Percentiles rank a stretch among this genome's conserved stretches.
Evolutionary conservation across 2,888 invertebrate species (phyloP).

Genomic region (Desoria tigrina): DNA sequence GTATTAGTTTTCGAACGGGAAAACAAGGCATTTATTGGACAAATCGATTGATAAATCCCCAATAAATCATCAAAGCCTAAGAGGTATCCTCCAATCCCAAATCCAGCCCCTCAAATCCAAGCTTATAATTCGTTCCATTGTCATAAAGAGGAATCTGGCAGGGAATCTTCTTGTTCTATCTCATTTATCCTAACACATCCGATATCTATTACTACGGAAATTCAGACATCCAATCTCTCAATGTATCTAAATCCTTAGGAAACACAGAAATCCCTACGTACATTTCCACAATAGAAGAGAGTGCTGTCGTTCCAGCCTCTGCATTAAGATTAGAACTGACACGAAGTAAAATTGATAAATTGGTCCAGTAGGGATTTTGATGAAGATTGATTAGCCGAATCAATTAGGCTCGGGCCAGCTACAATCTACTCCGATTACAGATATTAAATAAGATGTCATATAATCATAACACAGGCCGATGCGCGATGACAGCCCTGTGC

Average conservation of each 20-base stretch:
- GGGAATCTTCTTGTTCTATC: too few species aligned
- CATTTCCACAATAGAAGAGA: too few species aligned
- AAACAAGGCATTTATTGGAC: constrained; percentile 3
- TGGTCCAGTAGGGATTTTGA: not conserved
- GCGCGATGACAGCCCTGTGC: too few species aligned
- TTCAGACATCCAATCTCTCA: too few species aligned
- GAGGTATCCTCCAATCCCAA: not conserved
- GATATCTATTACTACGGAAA: too few species aligned
- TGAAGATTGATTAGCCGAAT: constrained; percentile 5
- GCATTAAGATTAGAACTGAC: not conserved
- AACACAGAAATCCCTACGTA: too few species aligned
- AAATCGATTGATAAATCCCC: constrained; percentile 2
- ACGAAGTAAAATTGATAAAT: constrained; percentile 10
- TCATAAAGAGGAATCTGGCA: not conserved
- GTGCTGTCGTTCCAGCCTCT: too few species aligned
- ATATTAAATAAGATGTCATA: too few species aligned
- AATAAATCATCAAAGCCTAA: constrained; percentile 3
- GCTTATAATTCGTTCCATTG: not conserved
- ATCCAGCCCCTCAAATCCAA: not conserved
- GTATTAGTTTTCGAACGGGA: not conserved
- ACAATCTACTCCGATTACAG: too few species aligned
- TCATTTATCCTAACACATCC: too few species aligned
- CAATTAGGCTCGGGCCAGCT: not conserved
- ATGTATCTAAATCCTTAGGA: too few species aligned
- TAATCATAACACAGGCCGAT: too few species aligned